phyloP scores from a whole-genome alignment of 2,888 invertebrate genomes.

The Sepioteuthis lessoniana region DNA sequence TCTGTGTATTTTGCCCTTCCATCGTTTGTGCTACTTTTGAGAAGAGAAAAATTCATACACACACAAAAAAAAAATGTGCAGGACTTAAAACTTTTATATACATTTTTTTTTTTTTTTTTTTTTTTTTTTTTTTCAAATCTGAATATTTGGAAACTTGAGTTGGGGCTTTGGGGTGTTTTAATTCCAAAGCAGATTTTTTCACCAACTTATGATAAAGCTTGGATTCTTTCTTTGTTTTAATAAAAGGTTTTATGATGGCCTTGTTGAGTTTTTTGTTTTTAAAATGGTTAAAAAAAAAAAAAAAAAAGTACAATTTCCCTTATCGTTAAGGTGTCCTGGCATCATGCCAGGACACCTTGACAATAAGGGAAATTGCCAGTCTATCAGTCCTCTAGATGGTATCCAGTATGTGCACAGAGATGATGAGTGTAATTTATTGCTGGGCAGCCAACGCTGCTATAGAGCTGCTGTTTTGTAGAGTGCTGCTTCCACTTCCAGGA shows the following conservation, averaged over 20 bases:
- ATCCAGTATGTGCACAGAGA: too few relatives aligned
- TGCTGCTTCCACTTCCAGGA: too few relatives aligned
- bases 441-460: too few relatives aligned
- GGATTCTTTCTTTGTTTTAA: neutral
- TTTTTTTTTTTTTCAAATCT: slow-evolving; percentile 18
- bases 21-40: neutral
- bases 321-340: too few relatives aligned
- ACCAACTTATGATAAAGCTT: neutral
- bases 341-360: too few relatives aligned
- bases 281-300: too few relatives aligned
- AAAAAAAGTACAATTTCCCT: too few relatives aligned
- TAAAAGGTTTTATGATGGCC: neutral
- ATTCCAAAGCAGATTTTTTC: neutral
- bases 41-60: neutral
- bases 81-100: neutral
- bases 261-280: neutral
- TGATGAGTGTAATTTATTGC: too few relatives aligned
- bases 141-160: neutral
- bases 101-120: too few relatives aligned
- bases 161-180: neutral
- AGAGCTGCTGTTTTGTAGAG: too few relatives aligned
- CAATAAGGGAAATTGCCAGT: too few relatives aligned
- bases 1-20: neutral
- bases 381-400: too few relatives aligned
- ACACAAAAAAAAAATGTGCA: neutral